Evolutionary conservation across 2,888 invertebrate genomes (phyloP).

Genomic region (Xestia c-nigrum): DNA sequence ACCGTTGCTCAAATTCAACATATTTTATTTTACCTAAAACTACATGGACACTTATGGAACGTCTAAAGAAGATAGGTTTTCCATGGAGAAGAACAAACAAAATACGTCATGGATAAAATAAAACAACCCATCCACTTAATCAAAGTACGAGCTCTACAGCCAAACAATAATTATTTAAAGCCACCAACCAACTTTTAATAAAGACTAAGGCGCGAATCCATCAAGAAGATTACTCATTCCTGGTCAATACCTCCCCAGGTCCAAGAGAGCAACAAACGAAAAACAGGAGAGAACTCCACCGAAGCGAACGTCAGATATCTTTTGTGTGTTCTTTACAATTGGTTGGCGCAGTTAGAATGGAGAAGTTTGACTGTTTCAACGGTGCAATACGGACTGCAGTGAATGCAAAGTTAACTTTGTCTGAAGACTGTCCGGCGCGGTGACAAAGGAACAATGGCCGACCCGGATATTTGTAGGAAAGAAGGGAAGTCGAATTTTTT

Average conservation of each 20-base stretch:
- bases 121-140: slow-evolving; percentile 8
- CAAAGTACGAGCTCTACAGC: slow-evolving; percentile 12
- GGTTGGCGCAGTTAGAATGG: slow-evolving; percentile 63
- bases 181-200: slow-evolving; percentile 51
- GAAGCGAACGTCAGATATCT: slow-evolving; percentile 78
- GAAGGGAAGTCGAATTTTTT: slow-evolving; percentile 80
- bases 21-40: neutral
- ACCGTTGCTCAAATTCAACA: neutral
- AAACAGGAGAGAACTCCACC: slow-evolving; percentile 75
- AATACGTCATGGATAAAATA: neutral
- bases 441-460: slow-evolving; percentile 87
- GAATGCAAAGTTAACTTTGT: slow-evolving; percentile 78
- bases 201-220: slow-evolving; percentile 66
- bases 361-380: slow-evolving; percentile 54
- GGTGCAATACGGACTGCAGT: slow-evolving; percentile 66
- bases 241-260: slow-evolving; percentile 69
- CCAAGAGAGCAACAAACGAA: slow-evolving; percentile 76
- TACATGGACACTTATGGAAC: neutral
- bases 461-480: slow-evolving; percentile 85
- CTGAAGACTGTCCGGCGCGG: slow-evolving; percentile 78
- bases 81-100: neutral
- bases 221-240: slow-evolving; percentile 76
- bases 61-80: neutral
- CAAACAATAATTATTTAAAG: slow-evolving; percentile 32
- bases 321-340: slow-evolving; percentile 74